These are phyloP conservation scores for Nomada ruficornis DNA, from an alignment of 2,888 invertebrate genomes.

Conservation along the genomic window DNA sequence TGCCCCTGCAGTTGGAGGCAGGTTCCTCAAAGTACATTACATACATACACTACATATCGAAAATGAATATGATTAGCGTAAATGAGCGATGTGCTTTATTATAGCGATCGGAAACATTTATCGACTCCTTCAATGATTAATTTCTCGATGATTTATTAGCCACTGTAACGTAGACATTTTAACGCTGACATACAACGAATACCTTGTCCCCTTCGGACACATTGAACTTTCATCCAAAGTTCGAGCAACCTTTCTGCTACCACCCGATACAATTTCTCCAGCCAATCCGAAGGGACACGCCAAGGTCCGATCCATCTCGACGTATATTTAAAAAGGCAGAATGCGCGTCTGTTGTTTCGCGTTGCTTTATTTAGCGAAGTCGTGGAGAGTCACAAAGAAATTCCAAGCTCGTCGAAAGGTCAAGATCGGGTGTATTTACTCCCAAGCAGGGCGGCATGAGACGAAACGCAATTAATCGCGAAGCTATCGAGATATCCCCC, in stretches of 20 bases:
- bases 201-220: no score
- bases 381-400: constrained; percentile 38
- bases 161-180: no score
- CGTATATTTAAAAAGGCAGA: constrained; percentile 10
- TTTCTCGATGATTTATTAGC: no score
- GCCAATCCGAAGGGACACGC: neutral
- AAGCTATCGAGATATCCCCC: constrained; percentile 52
- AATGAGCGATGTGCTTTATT: no score
- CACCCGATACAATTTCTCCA: neutral
- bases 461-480: constrained; percentile 63
- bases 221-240: neutral
- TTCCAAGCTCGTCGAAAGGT: constrained; percentile 60
- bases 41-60: no score
- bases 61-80: no score
- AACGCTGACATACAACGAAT: no score
- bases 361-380: constrained; percentile 1
- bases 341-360: constrained; percentile 11
- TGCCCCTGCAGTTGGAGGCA: no score
- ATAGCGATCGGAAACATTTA: no score
- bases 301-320: constrained; percentile 5
- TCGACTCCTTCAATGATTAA: no score
- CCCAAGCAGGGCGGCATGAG: constrained; percentile 12
- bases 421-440: constrained; percentile 68
- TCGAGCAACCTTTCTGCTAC: neutral
- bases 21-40: no score